A percentile compares a stretch with the other conserved stretches of the same genome.
Conservation (phyloP, 2,113 vertebrate genomes). For the Mungos mungo region DNA sequence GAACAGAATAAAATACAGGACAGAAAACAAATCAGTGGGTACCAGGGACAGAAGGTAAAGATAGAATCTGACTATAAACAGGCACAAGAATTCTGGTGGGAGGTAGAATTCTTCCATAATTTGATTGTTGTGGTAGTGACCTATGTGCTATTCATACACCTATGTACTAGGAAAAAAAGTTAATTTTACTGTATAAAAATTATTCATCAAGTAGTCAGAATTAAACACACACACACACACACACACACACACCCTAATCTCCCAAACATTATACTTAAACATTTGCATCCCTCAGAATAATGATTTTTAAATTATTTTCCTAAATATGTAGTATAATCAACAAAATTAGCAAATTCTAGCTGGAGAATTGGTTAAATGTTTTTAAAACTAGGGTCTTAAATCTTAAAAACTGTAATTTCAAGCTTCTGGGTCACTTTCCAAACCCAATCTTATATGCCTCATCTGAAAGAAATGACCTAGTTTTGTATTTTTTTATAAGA, state of each 20-base stretch:
- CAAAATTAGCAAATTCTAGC: neutral
- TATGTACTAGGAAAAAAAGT: neutral
- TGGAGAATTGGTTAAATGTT: neutral
- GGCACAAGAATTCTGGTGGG: neutral
- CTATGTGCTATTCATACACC: neutral
- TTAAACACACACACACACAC: neutral
- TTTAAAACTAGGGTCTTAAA: conserved; percentile 41
- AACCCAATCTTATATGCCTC: neutral
- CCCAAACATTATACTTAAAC: neutral
- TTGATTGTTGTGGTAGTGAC: neutral
- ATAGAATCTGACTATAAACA: neutral
- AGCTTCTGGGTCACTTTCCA: neutral
- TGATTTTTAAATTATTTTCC: conserved; percentile 28
- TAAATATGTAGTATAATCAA: neutral
- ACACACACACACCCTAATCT: neutral
- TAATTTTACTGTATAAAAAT: neutral
- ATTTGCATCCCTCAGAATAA: neutral
- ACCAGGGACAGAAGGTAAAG: neutral
- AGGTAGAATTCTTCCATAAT: neutral
- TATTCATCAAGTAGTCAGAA: conserved; percentile 11
- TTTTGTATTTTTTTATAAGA: neutral
- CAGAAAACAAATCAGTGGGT: neutral
- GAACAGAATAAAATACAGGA: neutral
- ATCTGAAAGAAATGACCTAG: conserved; percentile 24
- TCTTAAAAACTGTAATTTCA: neutral